These are phyloP conservation scores for Prunella himalayana DNA, from an alignment of 2,113 vertebrate species.

Conservation along the genomic window DNA sequence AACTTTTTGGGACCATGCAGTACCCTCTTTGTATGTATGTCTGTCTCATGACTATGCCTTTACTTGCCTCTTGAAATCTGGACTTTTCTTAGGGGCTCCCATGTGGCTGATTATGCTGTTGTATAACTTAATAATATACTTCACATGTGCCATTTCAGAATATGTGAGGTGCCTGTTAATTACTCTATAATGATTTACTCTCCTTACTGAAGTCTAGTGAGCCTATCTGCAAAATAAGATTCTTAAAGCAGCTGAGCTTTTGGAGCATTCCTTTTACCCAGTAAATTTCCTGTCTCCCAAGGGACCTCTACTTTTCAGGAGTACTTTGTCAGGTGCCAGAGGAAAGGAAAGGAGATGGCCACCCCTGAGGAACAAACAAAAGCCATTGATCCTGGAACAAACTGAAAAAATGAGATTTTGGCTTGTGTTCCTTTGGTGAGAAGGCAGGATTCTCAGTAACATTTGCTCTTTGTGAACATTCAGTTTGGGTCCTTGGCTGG, in stretches of 20 bases:
- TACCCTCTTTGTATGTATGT: neutral
- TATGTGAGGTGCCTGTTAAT: neutral
- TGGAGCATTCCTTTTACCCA: neutral
- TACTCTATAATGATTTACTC: neutral
- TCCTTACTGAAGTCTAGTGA: neutral
- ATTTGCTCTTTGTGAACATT: neutral
- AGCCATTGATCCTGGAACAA: neutral
- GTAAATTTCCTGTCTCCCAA: neutral
- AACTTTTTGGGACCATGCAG: neutral
- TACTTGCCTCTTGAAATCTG: neutral
- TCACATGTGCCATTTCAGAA: neutral
- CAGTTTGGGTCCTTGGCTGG: neutral
- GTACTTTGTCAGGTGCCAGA: neutral
- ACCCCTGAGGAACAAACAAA: neutral
- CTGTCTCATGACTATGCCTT: neutral
- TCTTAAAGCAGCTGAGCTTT: neutral
- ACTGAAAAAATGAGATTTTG: neutral
- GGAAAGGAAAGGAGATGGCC: neutral
- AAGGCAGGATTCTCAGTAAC: neutral
- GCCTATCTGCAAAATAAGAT: neutral
- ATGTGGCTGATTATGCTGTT: neutral
- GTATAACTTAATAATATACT: neutral
- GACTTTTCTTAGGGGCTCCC: neutral
- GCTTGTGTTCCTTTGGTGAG: neutral
- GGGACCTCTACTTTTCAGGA: neutral